Conservation (phyloP, 1,140 invertebrate genomes). For the Tribolium madens region DNA sequence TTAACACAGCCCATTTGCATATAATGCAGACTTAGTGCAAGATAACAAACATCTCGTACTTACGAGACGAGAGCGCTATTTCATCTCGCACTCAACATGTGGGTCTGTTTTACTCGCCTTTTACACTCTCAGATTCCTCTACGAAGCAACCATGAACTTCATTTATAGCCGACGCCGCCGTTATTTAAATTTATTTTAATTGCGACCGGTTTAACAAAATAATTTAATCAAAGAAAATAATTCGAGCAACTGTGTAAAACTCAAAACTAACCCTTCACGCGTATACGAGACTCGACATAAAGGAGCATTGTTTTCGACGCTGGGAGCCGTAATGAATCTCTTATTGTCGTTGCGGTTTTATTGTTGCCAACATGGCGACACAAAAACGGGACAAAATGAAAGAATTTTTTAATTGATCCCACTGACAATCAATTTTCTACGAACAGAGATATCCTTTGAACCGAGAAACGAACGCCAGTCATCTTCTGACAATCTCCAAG, state of each 20-base stretch:
- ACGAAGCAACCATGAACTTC: conserved; percentile 42
- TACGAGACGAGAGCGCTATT: conserved; percentile 9
- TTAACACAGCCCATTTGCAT: conserved; percentile 35
- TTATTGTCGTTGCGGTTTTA: conserved; percentile 20
- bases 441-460: conserved; percentile 4
- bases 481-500: background rate
- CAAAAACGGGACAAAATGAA: conserved; percentile 16
- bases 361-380: conserved; percentile 10
- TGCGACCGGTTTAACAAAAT: conserved; percentile 47
- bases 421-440: conserved; percentile 23
- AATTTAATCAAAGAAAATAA: conserved; percentile 43
- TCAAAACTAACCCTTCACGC: conserved; percentile 3
- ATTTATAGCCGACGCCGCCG: conserved; percentile 20
- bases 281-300: conserved; percentile 5
- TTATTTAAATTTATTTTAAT: conserved; percentile 51
- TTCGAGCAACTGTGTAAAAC: conserved; percentile 6
- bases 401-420: conserved; percentile 19
- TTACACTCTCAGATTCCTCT: conserved; percentile 44
- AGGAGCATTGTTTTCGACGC: conserved; percentile 6
- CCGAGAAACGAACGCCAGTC: background rate
- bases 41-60: conserved; percentile 12
- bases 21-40: conserved; percentile 39
- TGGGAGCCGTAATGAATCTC: conserved; percentile 10
- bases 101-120: conserved; percentile 40
- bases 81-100: conserved; percentile 41